Evolutionary conservation across 1,140 invertebrate genomes (phyloP).

Genomic region (Asbolus verrucosus): DNA sequence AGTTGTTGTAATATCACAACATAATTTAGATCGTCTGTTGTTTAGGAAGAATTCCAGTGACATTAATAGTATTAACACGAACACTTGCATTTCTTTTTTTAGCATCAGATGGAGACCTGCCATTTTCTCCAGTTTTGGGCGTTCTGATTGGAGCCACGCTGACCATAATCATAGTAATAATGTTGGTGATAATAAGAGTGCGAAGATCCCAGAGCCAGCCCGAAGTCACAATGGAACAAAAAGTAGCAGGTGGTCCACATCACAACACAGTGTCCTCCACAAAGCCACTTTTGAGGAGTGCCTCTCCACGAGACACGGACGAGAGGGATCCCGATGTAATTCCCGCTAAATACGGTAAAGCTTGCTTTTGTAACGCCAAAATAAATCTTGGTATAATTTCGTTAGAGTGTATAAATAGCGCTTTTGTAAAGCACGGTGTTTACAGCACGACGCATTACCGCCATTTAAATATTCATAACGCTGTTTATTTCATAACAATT

Average conservation of each 20-base stretch:
- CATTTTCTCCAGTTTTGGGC: slow-evolving; percentile 69
- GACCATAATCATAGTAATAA: slow-evolving; percentile 68
- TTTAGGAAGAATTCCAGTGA: too few relatives aligned
- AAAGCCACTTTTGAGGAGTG: slow-evolving; percentile 63
- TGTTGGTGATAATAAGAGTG: slow-evolving; percentile 68
- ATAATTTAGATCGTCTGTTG: too few relatives aligned
- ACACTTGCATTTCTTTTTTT: slow-evolving; percentile 57
- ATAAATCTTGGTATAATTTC: slow-evolving; percentile 35
- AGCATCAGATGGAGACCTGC: slow-evolving; percentile 70
- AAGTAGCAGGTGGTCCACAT: slow-evolving; percentile 55
- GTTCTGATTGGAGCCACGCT: slow-evolving; percentile 69
- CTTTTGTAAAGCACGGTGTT: slow-evolving; percentile 16
- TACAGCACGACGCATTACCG: slow-evolving; percentile 9
- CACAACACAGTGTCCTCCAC: slow-evolving; percentile 62
- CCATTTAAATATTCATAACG: slow-evolving; percentile 22
- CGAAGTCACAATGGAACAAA: slow-evolving; percentile 54
- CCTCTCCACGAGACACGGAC: slow-evolving; percentile 68
- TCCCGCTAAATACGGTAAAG: slow-evolving; percentile 76
- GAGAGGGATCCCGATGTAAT: slow-evolving; percentile 81
- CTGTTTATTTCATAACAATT: background rate
- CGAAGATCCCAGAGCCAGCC: slow-evolving; percentile 62
- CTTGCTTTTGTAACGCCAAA: slow-evolving; percentile 31
- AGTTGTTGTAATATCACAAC: too few relatives aligned
- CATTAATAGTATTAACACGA: too few relatives aligned
- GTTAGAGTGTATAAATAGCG: slow-evolving; percentile 25